Evolutionary conservation across 2,888 invertebrate species (phyloP).

Genomic region (Bugula neritina): DNA sequence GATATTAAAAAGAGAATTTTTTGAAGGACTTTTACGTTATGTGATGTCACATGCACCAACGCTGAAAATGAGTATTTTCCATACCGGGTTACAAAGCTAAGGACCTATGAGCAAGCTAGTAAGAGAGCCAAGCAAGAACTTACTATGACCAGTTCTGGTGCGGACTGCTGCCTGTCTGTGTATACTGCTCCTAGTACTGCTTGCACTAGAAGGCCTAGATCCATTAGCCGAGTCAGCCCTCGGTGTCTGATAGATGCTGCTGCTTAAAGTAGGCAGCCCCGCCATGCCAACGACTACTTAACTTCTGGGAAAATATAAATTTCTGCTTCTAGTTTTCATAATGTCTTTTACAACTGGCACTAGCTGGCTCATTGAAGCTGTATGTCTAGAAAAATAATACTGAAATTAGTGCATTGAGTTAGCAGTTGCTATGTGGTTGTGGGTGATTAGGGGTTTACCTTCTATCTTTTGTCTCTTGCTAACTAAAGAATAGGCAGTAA

Average conservation of each 20-base stretch:
- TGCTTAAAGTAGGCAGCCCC: neutral
- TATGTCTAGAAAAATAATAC: neutral
- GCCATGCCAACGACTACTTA: neutral
- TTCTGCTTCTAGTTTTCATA: neutral
- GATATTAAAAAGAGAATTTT: too few relatives aligned
- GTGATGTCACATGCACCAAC: too few relatives aligned
- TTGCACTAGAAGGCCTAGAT: constrained; percentile 13
- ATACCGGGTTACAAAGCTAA: too few relatives aligned
- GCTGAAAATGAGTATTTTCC: too few relatives aligned
- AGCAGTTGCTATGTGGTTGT: constrained; percentile 15
- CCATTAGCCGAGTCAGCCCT: constrained; percentile 6
- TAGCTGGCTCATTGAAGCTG: neutral
- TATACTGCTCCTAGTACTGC: constrained; percentile 3
- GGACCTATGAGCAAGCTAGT: too few relatives aligned
- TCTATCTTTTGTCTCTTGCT: neutral
- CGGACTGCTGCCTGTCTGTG: constrained; percentile 14
- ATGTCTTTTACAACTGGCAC: neutral
- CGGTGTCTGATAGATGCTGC: neutral
- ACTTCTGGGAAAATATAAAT: neutral
- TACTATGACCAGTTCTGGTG: neutral
- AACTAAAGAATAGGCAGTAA: neutral
- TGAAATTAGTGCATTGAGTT: neutral
- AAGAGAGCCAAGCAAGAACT: too few relatives aligned
- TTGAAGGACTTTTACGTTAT: too few relatives aligned
- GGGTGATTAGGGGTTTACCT: constrained; percentile 6